Conservation (phyloP, 2,797 vertebrate species). For the Oreochromis mossambicus region DNA sequence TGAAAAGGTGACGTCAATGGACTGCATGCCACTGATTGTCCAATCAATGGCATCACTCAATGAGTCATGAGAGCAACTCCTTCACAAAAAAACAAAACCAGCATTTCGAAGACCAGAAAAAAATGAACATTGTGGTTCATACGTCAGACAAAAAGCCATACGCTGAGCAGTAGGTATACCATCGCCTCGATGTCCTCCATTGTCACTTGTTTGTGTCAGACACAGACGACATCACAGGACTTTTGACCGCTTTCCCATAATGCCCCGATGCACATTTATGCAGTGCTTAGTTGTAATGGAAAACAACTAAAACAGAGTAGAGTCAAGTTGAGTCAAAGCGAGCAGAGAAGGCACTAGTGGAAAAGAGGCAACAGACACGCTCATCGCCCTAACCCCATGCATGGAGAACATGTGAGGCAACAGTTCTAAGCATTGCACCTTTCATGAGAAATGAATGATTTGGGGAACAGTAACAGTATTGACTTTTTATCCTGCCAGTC, state of each 20-base stretch:
- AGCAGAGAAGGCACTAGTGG: neutral
- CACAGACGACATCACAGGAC: fast-evolving
- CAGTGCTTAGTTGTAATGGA: neutral
- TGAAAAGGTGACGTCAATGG: neutral
- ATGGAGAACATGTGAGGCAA: neutral
- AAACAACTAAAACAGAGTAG: neutral
- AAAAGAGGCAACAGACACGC: neutral
- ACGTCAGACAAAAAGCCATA: neutral
- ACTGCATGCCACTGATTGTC: neutral
- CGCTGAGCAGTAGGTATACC: neutral
- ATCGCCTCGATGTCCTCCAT: neutral
- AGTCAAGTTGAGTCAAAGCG: neutral
- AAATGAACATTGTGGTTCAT: neutral
- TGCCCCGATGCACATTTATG: neutral
- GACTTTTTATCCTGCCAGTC: neutral
- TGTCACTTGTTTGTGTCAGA: neutral
- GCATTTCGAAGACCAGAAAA: neutral
- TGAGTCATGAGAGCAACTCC: neutral
- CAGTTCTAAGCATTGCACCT: too few relatives aligned
- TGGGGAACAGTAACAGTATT: neutral
- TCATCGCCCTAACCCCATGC: neutral
- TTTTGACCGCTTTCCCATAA: neutral
- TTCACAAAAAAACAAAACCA: neutral
- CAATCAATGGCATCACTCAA: neutral
- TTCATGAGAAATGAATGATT: neutral